Percentiles rank a stretch among this genome's conserved stretches.
These are phyloP conservation scores for Rynchops niger DNA, from an alignment of 2,113 vertebrate genomes.

Conservation along the genomic window DNA sequence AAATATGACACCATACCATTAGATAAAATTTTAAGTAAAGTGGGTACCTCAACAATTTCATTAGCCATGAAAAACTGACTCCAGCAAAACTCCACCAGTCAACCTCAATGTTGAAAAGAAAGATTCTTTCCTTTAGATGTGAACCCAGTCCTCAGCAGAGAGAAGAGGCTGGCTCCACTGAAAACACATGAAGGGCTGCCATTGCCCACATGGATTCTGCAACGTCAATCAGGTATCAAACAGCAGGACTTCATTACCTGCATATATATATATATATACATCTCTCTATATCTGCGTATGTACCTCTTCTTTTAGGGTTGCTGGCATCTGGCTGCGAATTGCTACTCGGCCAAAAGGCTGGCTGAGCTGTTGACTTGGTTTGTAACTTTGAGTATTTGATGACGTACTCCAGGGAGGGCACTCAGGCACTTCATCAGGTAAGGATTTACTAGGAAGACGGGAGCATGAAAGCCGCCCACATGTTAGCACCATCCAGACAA, in stretches of 20 bases:
- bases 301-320: neutral
- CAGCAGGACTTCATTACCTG: neutral
- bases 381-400: neutral
- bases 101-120: neutral
- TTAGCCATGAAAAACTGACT: neutral
- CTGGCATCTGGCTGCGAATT: neutral
- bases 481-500: neutral
- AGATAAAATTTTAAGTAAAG: neutral
- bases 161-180: neutral
- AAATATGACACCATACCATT: neutral
- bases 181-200: neutral
- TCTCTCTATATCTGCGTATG: too few relatives aligned
- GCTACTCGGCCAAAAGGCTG: neutral
- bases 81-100: neutral
- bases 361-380: neutral
- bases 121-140: neutral
- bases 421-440: neutral
- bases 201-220: neutral
- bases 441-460: neutral
- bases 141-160: neutral
- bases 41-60: neutral
- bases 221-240: neutral
- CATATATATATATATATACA: too few relatives aligned
- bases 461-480: neutral
- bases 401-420: neutral